Evolutionary conservation across 2,113 vertebrate species (phyloP).

Genomic region (Labeo rohita): DNA sequence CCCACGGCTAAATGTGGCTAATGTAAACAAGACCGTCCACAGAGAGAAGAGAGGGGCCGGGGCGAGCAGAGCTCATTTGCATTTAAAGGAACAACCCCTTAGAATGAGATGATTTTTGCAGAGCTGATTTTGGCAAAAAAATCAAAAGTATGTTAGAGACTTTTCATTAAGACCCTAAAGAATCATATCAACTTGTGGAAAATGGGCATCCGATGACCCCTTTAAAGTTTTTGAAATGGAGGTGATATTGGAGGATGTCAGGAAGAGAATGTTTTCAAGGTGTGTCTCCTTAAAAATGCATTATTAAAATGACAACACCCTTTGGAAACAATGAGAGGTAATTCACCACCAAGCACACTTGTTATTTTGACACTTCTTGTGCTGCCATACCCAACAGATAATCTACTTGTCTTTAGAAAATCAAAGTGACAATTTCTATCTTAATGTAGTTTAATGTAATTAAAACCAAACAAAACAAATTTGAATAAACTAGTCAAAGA

Average conservation of each 20-base stretch:
- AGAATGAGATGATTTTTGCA: too few relatives aligned
- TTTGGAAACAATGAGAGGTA: constrained; percentile 44
- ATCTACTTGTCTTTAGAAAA: background rate
- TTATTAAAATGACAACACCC: constrained; percentile 44
- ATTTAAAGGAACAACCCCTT: too few relatives aligned
- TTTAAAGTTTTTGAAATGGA: background rate
- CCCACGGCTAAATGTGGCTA: too few relatives aligned
- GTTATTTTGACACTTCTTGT: background rate
- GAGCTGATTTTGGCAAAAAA: too few relatives aligned
- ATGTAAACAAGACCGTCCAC: too few relatives aligned
- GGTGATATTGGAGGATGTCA: constrained; percentile 13
- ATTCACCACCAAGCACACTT: constrained; percentile 22
- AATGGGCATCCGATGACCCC: too few relatives aligned
- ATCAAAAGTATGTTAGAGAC: too few relatives aligned
- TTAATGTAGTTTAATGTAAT: background rate
- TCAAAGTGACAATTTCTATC: background rate
- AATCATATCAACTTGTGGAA: too few relatives aligned
- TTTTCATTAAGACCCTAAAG: too few relatives aligned
- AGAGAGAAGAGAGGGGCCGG: too few relatives aligned
- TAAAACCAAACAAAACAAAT: background rate
- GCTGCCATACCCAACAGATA: background rate
- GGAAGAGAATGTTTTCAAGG: constrained; percentile 38
- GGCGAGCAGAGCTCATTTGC: too few relatives aligned
- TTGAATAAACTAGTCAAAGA: background rate
- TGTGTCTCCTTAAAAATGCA: constrained; percentile 42